Percentiles rank a stretch among this genome's conserved stretches.
phyloP scores from a whole-genome alignment of 2,888 invertebrate genomes.

The Acronicta alni region DNA sequence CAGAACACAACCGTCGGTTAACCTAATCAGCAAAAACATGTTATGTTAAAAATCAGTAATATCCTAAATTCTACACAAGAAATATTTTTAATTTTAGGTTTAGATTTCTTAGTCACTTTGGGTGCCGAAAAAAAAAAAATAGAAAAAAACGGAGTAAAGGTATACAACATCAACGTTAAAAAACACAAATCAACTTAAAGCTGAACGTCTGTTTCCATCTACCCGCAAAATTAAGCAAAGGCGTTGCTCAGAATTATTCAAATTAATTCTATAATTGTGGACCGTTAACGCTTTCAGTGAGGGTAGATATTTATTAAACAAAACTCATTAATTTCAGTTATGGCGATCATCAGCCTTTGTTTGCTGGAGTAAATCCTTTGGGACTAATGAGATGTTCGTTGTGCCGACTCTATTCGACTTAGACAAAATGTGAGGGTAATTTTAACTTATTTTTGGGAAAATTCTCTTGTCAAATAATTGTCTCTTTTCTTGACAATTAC shows the following conservation, averaged over 20 bases:
- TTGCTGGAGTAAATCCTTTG: slow-evolving; percentile 42
- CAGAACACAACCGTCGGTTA: no score
- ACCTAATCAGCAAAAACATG: no score
- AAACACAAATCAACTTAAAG: slow-evolving; percentile 5
- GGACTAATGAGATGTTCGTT: slow-evolving; percentile 49
- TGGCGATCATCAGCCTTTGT: slow-evolving; percentile 57
- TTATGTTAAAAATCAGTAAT: no score
- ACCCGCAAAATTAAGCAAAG: slow-evolving; percentile 51
- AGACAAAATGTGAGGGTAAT: slow-evolving; percentile 7
- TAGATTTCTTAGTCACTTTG: no score
- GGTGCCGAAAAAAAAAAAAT: neutral
- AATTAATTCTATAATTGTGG: slow-evolving; percentile 62
- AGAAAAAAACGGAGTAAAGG: neutral
- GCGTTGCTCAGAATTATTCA: slow-evolving; percentile 58
- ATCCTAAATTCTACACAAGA: no score
- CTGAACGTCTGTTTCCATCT: slow-evolving; percentile 40
- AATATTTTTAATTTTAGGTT: no score
- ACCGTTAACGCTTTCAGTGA: slow-evolving; percentile 52
- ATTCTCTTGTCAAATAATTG: neutral
- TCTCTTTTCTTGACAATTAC: neutral
- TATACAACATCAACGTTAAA: neutral
- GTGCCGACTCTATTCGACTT: slow-evolving; percentile 27
- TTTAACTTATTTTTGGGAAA: slow-evolving; percentile 8
- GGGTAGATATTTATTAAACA: slow-evolving; percentile 61
- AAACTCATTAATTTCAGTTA: slow-evolving; percentile 62